Base-by-base conservation (phyloP, 2,113 vertebrate species). In the Ivindomyrus marchei region DNA sequence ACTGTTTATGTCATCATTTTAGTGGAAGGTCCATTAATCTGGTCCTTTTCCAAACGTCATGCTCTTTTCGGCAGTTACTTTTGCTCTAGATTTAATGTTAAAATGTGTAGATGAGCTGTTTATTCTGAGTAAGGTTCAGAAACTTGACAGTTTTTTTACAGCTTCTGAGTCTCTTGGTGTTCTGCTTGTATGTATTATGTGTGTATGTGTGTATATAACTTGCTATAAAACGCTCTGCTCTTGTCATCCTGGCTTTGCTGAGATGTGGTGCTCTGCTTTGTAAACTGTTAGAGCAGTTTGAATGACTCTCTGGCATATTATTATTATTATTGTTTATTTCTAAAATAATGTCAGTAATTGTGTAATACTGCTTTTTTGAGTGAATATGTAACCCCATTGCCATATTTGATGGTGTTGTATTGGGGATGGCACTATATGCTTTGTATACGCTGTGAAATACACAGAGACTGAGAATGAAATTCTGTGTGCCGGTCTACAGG, bases 401-500 rank as follows among this genome's bases (percentile, higher is more conserved):
- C 70, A 39, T 77, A 36, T 7, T 11, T 77, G 70, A 77, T 77
- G 31, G 13, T 19, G 31, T 77, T 31, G 31, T 74, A 8, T 17
- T 36, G 31, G 1, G 27, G 36, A 42, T 1, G 21, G 19, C 19
- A 10, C 39, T 47, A 47, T 45, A 21, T 24, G 9, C 45, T 24
- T 46, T 47, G 39, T 47, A 85, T 42, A 47, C 2, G 17, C 24
- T 47, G 62, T 27, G 9, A 70, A 70, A 85, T 42, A 17, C 36
- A 21, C 19, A 47, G 42, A 21, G 42, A 45, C 39, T 45, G 19
- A 21, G 24, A 45, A 24, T 45, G 42, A 46, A n/a, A 85, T 46
- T 21, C 7, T 47, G 42, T 90, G 58, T 90, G 53, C 94, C 92
- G 94, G 89, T 90, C 89, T 80, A 13, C 95, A 99, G 98, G 97